Percentiles rank a stretch among this genome's conserved stretches.
These are phyloP conservation scores for Pocota personata DNA, from an alignment of 2,888 invertebrate species.

Conservation along the genomic window DNA sequence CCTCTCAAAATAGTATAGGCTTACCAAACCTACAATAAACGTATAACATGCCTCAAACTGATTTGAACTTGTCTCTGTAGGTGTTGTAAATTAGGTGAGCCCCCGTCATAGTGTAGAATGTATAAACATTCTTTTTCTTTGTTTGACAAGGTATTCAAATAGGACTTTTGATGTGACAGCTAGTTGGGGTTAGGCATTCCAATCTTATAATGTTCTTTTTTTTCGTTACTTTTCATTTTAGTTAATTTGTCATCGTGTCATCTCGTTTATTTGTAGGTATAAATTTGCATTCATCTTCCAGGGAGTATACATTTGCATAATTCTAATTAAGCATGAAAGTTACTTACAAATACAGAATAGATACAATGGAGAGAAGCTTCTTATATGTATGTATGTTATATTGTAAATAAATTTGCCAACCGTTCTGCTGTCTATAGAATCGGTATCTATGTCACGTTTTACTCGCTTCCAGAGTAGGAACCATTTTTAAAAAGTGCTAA, in stretches of 20 bases:
- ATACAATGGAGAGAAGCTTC: neutral
- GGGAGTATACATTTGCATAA: conserved; percentile 29
- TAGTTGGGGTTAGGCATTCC: neutral
- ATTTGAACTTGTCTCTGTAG: conserved; percentile 13
- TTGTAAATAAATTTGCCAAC: too few species aligned
- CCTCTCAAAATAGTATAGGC: too few species aligned
- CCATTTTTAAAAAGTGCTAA: too few species aligned
- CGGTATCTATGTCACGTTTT: too few species aligned
- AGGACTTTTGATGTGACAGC: conserved; percentile 7
- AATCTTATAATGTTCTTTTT: conserved; percentile 5
- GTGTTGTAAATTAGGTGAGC: conserved; percentile 22
- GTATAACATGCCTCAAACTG: conserved; percentile 5
- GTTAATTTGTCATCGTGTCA: conserved; percentile 42
- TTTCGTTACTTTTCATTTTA: neutral
- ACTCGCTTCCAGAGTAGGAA: too few species aligned
- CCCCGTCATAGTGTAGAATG: conserved; percentile 1
- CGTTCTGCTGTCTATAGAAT: too few species aligned
- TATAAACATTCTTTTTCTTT: conserved; percentile 27
- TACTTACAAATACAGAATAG: too few species aligned
- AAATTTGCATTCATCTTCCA: conserved; percentile 42
- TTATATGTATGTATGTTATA: neutral
- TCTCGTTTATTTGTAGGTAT: conserved; percentile 21
- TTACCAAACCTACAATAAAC: neutral
- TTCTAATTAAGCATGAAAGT: conserved; percentile 36
- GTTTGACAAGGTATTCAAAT: conserved; percentile 17